A percentile compares a stretch with the other conserved stretches of the same genome.
These are phyloP conservation scores for Eumacrocentrus americanus DNA, from an alignment of 2,888 invertebrate species.

Conservation along the genomic window DNA sequence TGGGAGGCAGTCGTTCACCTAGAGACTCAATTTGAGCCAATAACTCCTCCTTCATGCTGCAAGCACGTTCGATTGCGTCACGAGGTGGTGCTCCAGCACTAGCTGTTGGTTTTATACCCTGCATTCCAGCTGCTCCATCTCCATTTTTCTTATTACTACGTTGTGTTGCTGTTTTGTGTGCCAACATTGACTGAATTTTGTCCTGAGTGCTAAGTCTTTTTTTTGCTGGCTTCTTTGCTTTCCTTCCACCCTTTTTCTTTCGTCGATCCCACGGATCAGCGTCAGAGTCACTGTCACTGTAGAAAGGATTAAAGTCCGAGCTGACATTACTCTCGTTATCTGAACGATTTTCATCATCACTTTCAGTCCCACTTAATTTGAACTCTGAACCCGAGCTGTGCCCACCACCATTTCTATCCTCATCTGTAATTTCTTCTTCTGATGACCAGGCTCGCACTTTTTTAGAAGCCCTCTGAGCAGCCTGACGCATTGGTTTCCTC, in stretches of 20 bases:
- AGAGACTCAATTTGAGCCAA: conserved; percentile 83
- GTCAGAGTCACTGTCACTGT: conserved; percentile 81
- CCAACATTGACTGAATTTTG: conserved; percentile 76
- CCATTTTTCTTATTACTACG: conserved; percentile 61
- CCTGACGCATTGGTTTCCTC: conserved; percentile 68
- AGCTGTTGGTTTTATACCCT: conserved; percentile 63
- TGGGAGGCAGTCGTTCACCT: conserved; percentile 89
- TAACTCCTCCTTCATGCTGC: conserved; percentile 91
- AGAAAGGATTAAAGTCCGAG: conserved; percentile 93
- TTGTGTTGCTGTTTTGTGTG: conserved; percentile 57
- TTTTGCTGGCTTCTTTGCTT: conserved; percentile 66
- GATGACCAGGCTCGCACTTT: conserved; percentile 63
- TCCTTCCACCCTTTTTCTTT: conserved; percentile 71
- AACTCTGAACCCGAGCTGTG: conserved; percentile 65
- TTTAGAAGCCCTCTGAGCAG: conserved; percentile 67
- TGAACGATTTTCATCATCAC: conserved; percentile 55
- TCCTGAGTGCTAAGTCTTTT: conserved; percentile 76
- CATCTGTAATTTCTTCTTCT: conserved; percentile 66
- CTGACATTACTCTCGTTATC: conserved; percentile 69
- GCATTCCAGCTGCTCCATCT: conserved; percentile 57
- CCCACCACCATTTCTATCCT: conserved; percentile 61
- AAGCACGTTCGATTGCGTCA: conserved; percentile 87
- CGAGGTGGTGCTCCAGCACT: conserved; percentile 69
- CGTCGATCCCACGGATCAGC: conserved; percentile 82
- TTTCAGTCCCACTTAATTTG: conserved; percentile 63